phyloP scores from a whole-genome alignment of 2,888 invertebrate species.

The Heteromurus nitidus region DNA sequence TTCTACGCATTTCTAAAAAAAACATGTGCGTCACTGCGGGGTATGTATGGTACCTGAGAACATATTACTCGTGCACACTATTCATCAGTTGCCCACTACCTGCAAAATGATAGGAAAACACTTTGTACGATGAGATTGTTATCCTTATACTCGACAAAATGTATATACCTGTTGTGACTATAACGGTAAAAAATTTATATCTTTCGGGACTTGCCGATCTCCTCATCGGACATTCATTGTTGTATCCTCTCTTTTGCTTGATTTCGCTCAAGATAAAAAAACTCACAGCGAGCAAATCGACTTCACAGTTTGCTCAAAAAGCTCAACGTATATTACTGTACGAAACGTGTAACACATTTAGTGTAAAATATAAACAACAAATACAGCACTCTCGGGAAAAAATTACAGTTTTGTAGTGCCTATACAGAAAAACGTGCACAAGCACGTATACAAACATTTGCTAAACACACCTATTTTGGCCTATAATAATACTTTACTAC shows the following conservation, averaged over 20 bases:
- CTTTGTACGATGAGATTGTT: slow-evolving; percentile 6
- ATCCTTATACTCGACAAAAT: slow-evolving; percentile 9
- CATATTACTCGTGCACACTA: no score
- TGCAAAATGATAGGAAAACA: neutral
- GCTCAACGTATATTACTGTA: no score
- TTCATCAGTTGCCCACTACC: no score
- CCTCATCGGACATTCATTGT: slow-evolving; percentile 18
- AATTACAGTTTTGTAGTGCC: slow-evolving; percentile 28
- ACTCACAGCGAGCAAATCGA: slow-evolving; percentile 5
- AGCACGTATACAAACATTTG: neutral
- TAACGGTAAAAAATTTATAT: slow-evolving; percentile 6
- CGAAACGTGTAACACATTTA: slow-evolving; percentile 7
- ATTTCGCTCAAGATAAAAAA: slow-evolving; percentile 32
- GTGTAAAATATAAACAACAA: neutral
- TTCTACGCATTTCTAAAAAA: no score
- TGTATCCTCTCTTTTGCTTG: slow-evolving; percentile 22
- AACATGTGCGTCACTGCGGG: no score
- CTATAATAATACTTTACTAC: neutral
- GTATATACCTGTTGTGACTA: slow-evolving; percentile 3
- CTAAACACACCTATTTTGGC: neutral
- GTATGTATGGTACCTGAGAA: no score
- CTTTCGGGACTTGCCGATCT: neutral
- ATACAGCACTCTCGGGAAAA: neutral
- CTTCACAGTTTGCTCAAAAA: slow-evolving; percentile 13
- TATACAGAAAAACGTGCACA: neutral